Evolutionary conservation across 2,113 vertebrate species (phyloP).

Genomic region (Chinchilla lanigera): DNA sequence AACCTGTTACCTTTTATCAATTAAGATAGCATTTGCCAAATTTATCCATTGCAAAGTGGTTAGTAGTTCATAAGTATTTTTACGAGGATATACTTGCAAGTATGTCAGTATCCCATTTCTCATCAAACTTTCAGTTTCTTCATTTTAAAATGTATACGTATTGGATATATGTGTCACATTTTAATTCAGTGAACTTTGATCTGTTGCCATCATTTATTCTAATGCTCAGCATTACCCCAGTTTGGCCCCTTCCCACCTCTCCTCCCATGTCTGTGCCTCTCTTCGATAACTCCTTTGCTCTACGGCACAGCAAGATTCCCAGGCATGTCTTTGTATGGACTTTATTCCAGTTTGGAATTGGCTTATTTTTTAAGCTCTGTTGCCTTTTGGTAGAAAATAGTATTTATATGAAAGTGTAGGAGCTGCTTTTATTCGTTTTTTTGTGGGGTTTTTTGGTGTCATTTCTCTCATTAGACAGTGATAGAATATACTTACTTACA

Average conservation of each 20-base stretch:
- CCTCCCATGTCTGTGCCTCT: no score
- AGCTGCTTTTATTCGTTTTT: neutral
- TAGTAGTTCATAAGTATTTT: neutral
- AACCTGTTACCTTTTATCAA: neutral
- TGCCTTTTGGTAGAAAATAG: neutral
- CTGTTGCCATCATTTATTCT: neutral
- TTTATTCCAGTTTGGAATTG: neutral
- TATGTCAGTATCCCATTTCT: neutral
- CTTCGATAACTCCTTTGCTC: neutral
- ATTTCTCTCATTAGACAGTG: neutral
- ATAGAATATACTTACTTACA: neutral
- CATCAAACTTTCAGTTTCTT: neutral
- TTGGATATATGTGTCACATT: neutral
- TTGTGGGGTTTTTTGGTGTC: neutral
- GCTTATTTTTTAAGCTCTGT: neutral
- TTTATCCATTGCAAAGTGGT: neutral
- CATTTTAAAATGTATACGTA: neutral
- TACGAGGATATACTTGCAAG: neutral
- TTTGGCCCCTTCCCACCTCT: neutral
- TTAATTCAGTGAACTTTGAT: neutral
- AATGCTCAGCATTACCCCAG: neutral
- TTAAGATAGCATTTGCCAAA: neutral
- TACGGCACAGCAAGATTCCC: neutral
- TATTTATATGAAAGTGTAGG: neutral
- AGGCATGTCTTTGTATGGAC: neutral